These are phyloP conservation scores for Hydrolagus colliei DNA, from an alignment of 2,797 vertebrate genomes.

Conservation along the genomic window DNA sequence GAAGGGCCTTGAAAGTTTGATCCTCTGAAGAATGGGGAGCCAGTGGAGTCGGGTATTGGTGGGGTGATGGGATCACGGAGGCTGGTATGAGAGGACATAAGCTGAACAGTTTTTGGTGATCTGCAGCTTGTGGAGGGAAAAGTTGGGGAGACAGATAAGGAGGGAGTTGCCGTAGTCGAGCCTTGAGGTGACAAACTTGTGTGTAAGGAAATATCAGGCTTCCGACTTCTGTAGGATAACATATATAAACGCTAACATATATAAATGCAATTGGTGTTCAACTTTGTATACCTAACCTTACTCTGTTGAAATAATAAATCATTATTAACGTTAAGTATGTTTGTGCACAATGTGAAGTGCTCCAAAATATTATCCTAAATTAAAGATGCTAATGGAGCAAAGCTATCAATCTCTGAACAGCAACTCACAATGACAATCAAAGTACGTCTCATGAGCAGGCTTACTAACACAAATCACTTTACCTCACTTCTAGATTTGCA, in stretches of 20 bases:
- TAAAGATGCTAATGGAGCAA: not conserved
- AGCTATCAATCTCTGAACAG: not conserved
- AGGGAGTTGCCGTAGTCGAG: no score
- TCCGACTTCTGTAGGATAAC: not conserved
- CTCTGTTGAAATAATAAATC: not conserved
- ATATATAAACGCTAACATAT: no score
- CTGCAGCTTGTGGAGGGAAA: no score
- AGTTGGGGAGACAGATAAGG: no score
- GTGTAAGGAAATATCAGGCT: constrained; percentile 39
- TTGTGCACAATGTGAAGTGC: not conserved
- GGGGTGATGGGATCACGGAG: no score
- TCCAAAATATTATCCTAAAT: not conserved
- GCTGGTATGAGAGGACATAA: no score
- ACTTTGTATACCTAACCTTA: no score
- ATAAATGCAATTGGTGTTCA: no score
- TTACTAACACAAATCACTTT: not conserved
- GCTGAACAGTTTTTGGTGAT: no score
- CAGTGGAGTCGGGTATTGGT: no score
- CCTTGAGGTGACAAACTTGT: constrained; percentile 36
- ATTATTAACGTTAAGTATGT: not conserved
- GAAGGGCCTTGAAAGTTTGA: no score
- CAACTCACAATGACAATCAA: not conserved
- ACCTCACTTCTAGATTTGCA: not conserved
- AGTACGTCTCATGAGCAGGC: not conserved
- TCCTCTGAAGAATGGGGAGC: no score